Conservation (phyloP, 2,113 vertebrate species). For the Varanus komodoensis region DNA sequence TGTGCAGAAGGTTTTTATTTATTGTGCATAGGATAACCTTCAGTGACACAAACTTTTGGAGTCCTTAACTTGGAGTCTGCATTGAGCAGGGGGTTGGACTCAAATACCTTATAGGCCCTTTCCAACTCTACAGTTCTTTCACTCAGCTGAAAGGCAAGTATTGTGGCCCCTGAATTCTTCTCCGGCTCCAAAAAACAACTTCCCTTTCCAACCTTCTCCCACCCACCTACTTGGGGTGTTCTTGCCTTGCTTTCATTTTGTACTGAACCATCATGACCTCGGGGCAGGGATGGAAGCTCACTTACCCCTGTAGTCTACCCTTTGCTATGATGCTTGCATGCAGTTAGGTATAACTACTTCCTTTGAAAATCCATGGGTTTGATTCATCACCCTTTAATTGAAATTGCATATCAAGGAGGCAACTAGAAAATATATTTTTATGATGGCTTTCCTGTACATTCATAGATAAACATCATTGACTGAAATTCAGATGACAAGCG, state of each 20-base stretch:
- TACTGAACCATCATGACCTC: too few relatives aligned
- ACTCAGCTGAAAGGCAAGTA: not conserved
- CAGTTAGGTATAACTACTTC: not conserved
- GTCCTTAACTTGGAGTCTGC: too few relatives aligned
- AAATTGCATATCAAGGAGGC: not conserved
- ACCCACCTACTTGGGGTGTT: not conserved
- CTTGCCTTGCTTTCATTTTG: too few relatives aligned
- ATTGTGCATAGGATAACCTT: too few relatives aligned
- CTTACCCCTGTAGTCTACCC: not conserved
- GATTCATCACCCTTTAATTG: not conserved
- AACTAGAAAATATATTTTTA: not conserved
- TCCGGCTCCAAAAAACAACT: not conserved
- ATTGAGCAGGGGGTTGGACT: too few relatives aligned
- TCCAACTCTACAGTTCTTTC: too few relatives aligned
- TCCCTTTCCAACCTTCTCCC: not conserved
- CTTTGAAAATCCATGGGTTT: not conserved
- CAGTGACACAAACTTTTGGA: too few relatives aligned
- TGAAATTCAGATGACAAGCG: not conserved
- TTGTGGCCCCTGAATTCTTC: not conserved
- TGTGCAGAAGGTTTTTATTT: too few relatives aligned
- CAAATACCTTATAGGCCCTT: too few relatives aligned
- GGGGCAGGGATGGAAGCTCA: not conserved
- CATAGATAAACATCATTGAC: not conserved
- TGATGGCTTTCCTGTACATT: not conserved
- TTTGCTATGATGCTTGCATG: not conserved